phyloP scores from a whole-genome alignment of 2,888 invertebrate species.

The Brachypterus glaber region DNA sequence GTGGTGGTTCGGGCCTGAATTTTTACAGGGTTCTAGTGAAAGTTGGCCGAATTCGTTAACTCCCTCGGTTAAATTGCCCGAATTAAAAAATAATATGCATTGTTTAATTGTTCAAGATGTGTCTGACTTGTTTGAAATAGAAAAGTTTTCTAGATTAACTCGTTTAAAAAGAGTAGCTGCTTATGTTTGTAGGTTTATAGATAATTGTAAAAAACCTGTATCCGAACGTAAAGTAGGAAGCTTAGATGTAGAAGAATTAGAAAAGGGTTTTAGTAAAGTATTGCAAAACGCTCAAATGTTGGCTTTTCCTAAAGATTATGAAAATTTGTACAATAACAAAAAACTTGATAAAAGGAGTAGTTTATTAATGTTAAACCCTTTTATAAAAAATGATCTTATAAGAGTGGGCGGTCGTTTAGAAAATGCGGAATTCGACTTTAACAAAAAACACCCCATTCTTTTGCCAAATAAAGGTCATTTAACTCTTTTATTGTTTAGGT shows the following conservation, averaged over 20 bases:
- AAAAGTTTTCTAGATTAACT: slow-evolving; percentile 2
- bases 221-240: neutral
- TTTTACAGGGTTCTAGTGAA: too few species aligned
- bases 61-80: too few species aligned
- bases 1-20: too few species aligned
- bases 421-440: slow-evolving; percentile 10
- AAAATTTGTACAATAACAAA: slow-evolving; percentile 2
- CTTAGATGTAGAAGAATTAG: slow-evolving; percentile 1
- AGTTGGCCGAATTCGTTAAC: too few species aligned
- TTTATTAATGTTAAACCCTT: slow-evolving; percentile 13
- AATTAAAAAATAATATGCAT: too few species aligned
- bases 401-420: slow-evolving; percentile 18
- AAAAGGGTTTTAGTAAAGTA: slow-evolving; percentile 1
- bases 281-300: neutral
- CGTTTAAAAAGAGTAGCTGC: slow-evolving; percentile 3
- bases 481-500: slow-evolving; percentile 15
- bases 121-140: slow-evolving; percentile 1
- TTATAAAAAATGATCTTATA: slow-evolving; percentile 15
- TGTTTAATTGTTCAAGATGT: too few species aligned
- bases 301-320: slow-evolving; percentile 9
- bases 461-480: slow-evolving; percentile 16
- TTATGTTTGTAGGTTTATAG: neutral
- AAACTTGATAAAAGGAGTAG: slow-evolving; percentile 1
- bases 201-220: neutral
- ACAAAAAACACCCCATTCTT: slow-evolving; percentile 17